A percentile compares a stretch with the other conserved stretches of the same genome.
phyloP scores from a whole-genome alignment of 2,888 invertebrate genomes.

The Xylota sylvarum region DNA sequence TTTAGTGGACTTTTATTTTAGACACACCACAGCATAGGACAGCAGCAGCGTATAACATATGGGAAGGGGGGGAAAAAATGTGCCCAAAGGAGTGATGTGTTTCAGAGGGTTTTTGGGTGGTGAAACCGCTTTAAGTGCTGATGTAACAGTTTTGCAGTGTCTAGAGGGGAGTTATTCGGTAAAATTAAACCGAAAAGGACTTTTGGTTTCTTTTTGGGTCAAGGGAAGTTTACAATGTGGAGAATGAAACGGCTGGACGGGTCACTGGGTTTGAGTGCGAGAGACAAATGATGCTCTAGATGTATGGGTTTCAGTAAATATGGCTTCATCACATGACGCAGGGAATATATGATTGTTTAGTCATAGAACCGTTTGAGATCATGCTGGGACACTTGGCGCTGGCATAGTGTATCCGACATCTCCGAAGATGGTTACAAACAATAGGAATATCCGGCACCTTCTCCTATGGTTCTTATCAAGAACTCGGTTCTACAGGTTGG shows the following conservation, averaged over 20 bases:
- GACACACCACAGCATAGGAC: not conserved
- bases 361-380: no score
- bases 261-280: not conserved
- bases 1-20: conserved; percentile 26
- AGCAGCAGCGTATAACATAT: not conserved
- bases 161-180: not conserved
- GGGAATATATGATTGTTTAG: no score
- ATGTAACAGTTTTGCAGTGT: conserved; percentile 21
- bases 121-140: conserved; percentile 13
- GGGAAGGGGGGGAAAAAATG: conserved; percentile 15
- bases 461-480: no score
- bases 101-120: conserved; percentile 2
- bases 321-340: no score
- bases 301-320: not conserved
- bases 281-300: not conserved
- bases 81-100: conserved; percentile 45
- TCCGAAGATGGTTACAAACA: no score
- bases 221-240: not conserved
- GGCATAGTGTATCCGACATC: no score
- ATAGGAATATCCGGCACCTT: no score
- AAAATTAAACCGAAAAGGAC: not conserved
- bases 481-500: no score
- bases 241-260: not conserved
- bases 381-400: no score
- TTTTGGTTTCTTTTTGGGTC: conserved; percentile 4